phyloP scores from a whole-genome alignment of 1,140 invertebrate genomes.

The Aphelinus certus region DNA sequence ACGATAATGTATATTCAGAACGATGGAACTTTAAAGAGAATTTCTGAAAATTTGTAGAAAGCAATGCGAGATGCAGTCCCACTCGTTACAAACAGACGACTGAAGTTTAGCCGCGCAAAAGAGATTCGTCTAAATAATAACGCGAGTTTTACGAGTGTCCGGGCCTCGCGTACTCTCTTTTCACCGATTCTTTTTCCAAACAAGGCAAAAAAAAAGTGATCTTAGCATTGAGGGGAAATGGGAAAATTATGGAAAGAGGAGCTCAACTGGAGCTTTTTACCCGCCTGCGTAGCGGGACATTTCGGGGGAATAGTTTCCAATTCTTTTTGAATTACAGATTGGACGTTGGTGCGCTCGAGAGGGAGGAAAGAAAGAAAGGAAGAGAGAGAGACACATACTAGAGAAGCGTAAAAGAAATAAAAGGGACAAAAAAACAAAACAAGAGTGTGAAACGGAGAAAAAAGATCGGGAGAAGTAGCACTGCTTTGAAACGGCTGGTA shows the following conservation, averaged over 20 bases:
- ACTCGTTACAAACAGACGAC: not conserved
- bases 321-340: conserved; percentile 43
- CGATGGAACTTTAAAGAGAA: too few relatives aligned
- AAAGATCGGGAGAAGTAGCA: conserved; percentile 22
- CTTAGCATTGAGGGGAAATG: conserved; percentile 23
- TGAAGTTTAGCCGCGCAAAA: conserved; percentile 26
- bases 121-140: conserved; percentile 40
- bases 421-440: conserved; percentile 13
- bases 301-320: conserved; percentile 29
- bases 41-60: too few relatives aligned
- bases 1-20: too few relatives aligned
- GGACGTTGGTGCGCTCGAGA: conserved; percentile 32
- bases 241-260: conserved; percentile 30
- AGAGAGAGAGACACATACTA: too few relatives aligned
- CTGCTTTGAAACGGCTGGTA: conserved; percentile 35
- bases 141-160: conserved; percentile 22
- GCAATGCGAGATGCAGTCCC: too few relatives aligned
- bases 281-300: not conserved
- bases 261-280: conserved; percentile 6
- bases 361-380: conserved; percentile 27
- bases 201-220: conserved; percentile 21
- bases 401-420: too few relatives aligned
- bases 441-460: conserved; percentile 18
- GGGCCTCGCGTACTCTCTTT: not conserved
- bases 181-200: conserved; percentile 1